Conservation (phyloP, 2,113 vertebrate genomes). For the Columba janthina region DNA sequence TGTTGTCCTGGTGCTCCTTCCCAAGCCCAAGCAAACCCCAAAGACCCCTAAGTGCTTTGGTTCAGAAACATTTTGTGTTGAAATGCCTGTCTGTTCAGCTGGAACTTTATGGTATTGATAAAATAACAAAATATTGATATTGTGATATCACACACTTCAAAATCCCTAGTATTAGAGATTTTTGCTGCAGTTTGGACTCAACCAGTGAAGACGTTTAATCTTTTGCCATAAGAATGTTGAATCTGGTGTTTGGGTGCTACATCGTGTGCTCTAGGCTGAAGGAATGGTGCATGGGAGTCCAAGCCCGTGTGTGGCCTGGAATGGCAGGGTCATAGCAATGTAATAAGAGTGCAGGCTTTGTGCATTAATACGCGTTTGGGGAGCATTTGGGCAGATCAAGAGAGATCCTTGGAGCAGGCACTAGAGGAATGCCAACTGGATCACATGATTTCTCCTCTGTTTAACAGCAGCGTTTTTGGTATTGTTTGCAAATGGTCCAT, state of each 20-base stretch:
- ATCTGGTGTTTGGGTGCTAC: not conserved
- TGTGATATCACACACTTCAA: not conserved
- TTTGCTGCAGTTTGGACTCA: not conserved
- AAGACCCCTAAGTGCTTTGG: not conserved
- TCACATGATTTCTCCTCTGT: not conserved
- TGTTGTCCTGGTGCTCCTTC: not conserved
- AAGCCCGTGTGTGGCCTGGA: accelerated
- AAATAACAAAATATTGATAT: not conserved
- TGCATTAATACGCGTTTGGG: not conserved
- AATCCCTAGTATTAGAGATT: not conserved
- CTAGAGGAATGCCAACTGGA: not conserved
- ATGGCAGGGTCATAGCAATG: not conserved
- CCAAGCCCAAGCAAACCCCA: not conserved
- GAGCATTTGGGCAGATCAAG: not conserved
- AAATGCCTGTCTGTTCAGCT: not conserved
- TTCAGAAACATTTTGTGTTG: not conserved
- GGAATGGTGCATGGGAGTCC: not conserved
- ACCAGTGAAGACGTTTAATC: not conserved
- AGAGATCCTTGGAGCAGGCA: not conserved
- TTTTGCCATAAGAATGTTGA: not conserved
- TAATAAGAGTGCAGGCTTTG: not conserved
- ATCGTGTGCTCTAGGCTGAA: accelerated
- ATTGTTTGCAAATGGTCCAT: not conserved
- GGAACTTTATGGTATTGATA: not conserved
- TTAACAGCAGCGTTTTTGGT: not conserved